Evolutionary conservation across 2,888 invertebrate genomes (phyloP).

Genomic region (Hesperia comma): DNA sequence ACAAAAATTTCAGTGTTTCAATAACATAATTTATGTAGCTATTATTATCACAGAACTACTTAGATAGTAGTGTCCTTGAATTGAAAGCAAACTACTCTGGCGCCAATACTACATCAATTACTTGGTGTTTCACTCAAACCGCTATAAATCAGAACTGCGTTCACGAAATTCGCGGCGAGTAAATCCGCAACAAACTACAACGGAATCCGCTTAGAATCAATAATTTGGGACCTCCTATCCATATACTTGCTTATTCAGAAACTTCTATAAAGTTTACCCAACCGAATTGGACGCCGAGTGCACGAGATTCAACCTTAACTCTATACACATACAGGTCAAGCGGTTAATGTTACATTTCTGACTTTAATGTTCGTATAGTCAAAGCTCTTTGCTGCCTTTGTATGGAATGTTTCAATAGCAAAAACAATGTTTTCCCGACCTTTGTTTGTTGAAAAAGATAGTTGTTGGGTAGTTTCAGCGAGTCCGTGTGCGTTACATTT

Average conservation of each 20-base stretch:
- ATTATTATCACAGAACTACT: too few relatives aligned
- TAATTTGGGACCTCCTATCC: slow-evolving; percentile 41
- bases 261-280: slow-evolving; percentile 40
- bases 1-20: too few relatives aligned
- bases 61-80: not conserved
- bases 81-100: slow-evolving; percentile 2
- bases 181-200: slow-evolving; percentile 38
- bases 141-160: slow-evolving; percentile 32
- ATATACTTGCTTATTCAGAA: slow-evolving; percentile 40
- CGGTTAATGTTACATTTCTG: slow-evolving; percentile 17
- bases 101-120: slow-evolving; percentile 26
- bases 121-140: slow-evolving; percentile 14
- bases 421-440: slow-evolving; percentile 37
- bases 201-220: slow-evolving; percentile 44
- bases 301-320: slow-evolving; percentile 26
- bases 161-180: slow-evolving; percentile 27
- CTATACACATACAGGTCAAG: slow-evolving; percentile 27
- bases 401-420: slow-evolving; percentile 40
- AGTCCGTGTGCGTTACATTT: slow-evolving; percentile 14
- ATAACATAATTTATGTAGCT: too few relatives aligned
- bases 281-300: slow-evolving; percentile 15
- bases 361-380: slow-evolving; percentile 42
- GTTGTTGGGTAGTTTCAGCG: slow-evolving; percentile 18
- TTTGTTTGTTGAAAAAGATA: slow-evolving; percentile 32
- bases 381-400: slow-evolving; percentile 39